Base-by-base conservation (phyloP, 2,888 invertebrate genomes). In the Polydrusus pterygomalis region DNA sequence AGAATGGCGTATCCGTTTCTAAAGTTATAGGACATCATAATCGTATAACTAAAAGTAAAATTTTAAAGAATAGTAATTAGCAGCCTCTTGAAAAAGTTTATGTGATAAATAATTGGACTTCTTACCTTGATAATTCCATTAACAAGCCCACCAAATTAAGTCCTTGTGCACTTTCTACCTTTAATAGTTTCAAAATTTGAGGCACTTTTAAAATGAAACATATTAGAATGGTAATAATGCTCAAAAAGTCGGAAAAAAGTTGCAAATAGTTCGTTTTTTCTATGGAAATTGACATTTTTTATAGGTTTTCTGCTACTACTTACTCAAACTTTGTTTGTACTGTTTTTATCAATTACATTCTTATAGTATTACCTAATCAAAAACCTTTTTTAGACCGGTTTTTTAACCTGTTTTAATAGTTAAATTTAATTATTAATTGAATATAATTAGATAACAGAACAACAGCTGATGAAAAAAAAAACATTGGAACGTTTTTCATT, bases 121-220 rank as follows among this genome's bases (percentile, higher is more conserved):
- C 34, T 79, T 87, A 94, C 94, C 94, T 93, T 65, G 89, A 88
- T 34, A 94, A 87, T 87, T 94, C 94, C 89, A 94, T 89, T 25
- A 92, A 80, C 80, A 94, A 88, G 34, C 93, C 91, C 79, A 91
- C 87, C 49, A 93, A 82, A 82, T 91, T 93, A 75, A 95, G 90
- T 72, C 95, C 95, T 81, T 91, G 89, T 0, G 94, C 92, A 68
- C 92, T 93, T 86, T 92, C 89, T 65, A 91, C 89, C 78, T 90
- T 88, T 6, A 90, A 83, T 67, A 96, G 89, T 72, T 91, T 92
- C 78, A 92, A 86, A 77, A 96, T 96, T 89, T 96, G 96, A 0
- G 96, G 96, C 64, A 96, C 90, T 89, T 96, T 96, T 80, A 94
- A 88, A 79, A 95, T 90, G 67, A 95, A 89, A 84, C 95, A 95